Percentiles rank a stretch among this genome's conserved stretches.
Conservation (phyloP, 2,888 invertebrate genomes). For the Drosophila putrida region DNA sequence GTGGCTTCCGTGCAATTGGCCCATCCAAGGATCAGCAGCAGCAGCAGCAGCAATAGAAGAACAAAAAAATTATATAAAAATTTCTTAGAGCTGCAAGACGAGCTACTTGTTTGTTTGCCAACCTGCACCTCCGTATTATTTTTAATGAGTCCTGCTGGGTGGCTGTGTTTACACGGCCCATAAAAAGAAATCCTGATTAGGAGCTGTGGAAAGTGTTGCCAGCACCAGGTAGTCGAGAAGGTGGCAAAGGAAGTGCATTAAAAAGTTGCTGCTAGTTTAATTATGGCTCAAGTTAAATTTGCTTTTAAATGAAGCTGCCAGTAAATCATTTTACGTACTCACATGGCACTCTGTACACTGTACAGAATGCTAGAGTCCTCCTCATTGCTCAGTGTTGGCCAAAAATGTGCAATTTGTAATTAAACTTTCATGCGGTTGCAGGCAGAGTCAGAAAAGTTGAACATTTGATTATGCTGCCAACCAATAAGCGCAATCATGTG, state of each 20-base stretch:
- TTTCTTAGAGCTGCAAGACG: slow-evolving; percentile 60
- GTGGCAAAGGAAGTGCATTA: slow-evolving; percentile 28
- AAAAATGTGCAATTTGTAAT: slow-evolving; percentile 58
- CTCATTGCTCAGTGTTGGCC: slow-evolving; percentile 30
- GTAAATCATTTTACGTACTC: slow-evolving; percentile 22
- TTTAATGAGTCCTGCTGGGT: slow-evolving; percentile 63
- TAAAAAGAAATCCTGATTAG: slow-evolving; percentile 63
- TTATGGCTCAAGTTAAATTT: slow-evolving; percentile 67
- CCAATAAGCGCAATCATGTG: slow-evolving; percentile 73
- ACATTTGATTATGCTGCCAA: slow-evolving; percentile 75
- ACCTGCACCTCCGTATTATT: slow-evolving; percentile 51
- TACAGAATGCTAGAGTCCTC: background rate
- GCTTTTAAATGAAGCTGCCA: slow-evolving; percentile 27
- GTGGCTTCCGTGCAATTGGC: slow-evolving; percentile 40
- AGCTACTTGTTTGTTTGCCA: slow-evolving; percentile 58
- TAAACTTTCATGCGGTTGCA: slow-evolving; percentile 66
- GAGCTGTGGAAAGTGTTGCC: slow-evolving; percentile 20
- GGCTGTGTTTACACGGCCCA: slow-evolving; percentile 17
- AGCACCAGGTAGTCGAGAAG: slow-evolving; percentile 16
- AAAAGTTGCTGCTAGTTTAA: slow-evolving; percentile 63
- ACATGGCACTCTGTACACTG: slow-evolving; percentile 10
- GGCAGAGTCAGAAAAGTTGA: slow-evolving; percentile 60
- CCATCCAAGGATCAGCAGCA: slow-evolving; percentile 40
- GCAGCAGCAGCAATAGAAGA: slow-evolving; percentile 34
- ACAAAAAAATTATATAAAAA: slow-evolving; percentile 61